Evolutionary conservation across 2,797 vertebrate genomes (phyloP).

Genomic region (Epinephelus malabaricus): DNA sequence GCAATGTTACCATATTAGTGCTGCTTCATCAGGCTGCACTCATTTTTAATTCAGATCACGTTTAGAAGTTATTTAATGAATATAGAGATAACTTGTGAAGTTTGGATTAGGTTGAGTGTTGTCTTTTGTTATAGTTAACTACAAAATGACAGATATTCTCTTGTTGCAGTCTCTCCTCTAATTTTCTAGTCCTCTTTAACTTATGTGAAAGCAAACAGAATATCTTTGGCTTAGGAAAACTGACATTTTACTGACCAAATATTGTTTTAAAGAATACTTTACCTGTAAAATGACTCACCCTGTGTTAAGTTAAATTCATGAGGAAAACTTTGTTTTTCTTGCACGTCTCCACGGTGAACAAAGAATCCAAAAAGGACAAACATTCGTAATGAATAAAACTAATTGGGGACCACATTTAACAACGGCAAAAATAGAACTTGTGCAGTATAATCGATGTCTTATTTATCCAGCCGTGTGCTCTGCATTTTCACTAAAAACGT

Average conservation of each 20-base stretch:
- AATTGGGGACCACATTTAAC: no score
- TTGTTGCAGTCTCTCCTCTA: neutral
- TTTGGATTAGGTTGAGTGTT: neutral
- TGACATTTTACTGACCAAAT: neutral
- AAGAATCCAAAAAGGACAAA: no score
- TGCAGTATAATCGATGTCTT: no score
- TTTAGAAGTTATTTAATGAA: constrained; percentile 8
- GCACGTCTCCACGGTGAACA: no score
- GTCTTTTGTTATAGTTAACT: neutral
- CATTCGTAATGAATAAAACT: no score
- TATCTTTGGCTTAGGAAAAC: neutral
- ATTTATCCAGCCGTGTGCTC: no score
- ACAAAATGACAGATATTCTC: neutral
- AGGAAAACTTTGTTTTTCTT: no score
- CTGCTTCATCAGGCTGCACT: constrained; percentile 26
- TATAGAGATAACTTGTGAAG: constrained; percentile 1
- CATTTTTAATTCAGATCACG: constrained; percentile 6
- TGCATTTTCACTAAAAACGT: no score
- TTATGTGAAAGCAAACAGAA: neutral
- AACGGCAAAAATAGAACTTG: no score
- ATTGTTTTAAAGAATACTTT: neutral
- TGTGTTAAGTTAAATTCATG: no score
- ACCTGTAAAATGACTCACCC: no score
- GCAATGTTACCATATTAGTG: constrained; percentile 43
- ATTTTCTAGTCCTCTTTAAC: neutral